Evolutionary conservation across 2,797 vertebrate species (phyloP), one percentile per base, ranked within the genome.

Genomic region (Crax fasciolata): DNA sequence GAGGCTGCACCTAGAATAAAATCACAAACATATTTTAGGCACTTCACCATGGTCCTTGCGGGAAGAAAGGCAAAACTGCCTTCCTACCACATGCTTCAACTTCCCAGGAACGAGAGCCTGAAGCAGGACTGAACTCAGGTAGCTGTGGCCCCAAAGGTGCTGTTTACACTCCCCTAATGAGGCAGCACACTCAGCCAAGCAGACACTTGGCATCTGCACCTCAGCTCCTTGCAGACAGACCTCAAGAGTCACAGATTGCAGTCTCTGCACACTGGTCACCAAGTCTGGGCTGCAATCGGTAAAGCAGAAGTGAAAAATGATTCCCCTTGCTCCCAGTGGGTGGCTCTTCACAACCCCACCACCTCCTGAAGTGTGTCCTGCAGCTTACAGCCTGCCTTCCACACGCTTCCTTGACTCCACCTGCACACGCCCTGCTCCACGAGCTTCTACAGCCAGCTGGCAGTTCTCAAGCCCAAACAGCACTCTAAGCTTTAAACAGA

Each of bases 1-100:
- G 98, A 99, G 75, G 93, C 96, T 55, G 97, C 97, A 67, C 99
- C 99, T 99, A 94, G 46, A 93, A 95, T 30, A 54, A 88, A 95
- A 88, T 35, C 84, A 95, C 52, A 96, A 46, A 87, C 19, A 76
- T 18, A 63, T 27, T 74, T 79, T 48, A 75, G 58, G 74, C 35
- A 30, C 48, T 62, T 81, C 39, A 55, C 14, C 13, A 30, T 24
- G 55, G 62, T 49, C 78, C 41, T 46, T 4, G 11, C 5, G 23
- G n/a, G 86, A 79, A 49, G 52, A 52, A 28, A 90, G 17, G 11
- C 15, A 66, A 41, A 61, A 4, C 0, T 7, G 41, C 70, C 51
- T 65, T 8, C 57, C 35, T 25, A n/a, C 43, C 63, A 27, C 1
- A 1, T 57, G 48, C 77, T 35, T 73, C 65, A 73, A 55, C 59